Evolutionary conservation across 1,140 invertebrate species (phyloP), one percentile per base, ranked within the genome.

Genomic region (Cydia pomonella): DNA sequence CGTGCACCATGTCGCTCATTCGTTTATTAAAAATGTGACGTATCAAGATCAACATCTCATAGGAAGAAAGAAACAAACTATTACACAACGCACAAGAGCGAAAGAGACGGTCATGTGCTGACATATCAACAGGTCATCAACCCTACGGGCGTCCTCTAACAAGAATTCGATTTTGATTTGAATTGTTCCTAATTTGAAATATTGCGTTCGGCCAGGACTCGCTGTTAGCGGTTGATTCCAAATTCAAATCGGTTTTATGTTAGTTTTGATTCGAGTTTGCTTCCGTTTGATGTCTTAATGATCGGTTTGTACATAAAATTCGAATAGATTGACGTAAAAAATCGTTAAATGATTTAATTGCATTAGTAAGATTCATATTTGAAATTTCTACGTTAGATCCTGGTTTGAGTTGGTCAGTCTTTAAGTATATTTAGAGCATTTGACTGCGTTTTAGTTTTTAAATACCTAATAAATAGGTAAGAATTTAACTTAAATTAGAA

Each of bases 21-120:
- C 91, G 91, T 93, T 93, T 93, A 93, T 93, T 93, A 93, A 93
- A 93, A 93, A 91, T 92, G 85, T 93, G 91, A 93, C 90, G 91
- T 93, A 93, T 93, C 90, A 92, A 93, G 91, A 93, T 93, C 91
- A 92, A 93, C 88, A 92, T 91, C 90, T 88, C 86, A 81, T 86
- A 69, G 84, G 73, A 53, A 76, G 86, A 91, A 83, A 73, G 86
- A 78, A 86, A 91, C 82, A 81, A 81, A 62, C 73, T 82, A 81
- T 84, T 83, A 79, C 74, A 77, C 47, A 78, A 63, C 73, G 76
- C 27, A 29, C 41, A 66, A 44, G 88, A 75, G 79, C 10, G 84
- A 91, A 83, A 75, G 86, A 85, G 91, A 93, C 76, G 78, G 85
- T 84, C 75, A 82, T 81, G 82, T 84, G 85, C 87, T 90, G 90